Base-by-base conservation (phyloP, 2,113 vertebrate species). In the Hippocampus barbouri region DNA sequence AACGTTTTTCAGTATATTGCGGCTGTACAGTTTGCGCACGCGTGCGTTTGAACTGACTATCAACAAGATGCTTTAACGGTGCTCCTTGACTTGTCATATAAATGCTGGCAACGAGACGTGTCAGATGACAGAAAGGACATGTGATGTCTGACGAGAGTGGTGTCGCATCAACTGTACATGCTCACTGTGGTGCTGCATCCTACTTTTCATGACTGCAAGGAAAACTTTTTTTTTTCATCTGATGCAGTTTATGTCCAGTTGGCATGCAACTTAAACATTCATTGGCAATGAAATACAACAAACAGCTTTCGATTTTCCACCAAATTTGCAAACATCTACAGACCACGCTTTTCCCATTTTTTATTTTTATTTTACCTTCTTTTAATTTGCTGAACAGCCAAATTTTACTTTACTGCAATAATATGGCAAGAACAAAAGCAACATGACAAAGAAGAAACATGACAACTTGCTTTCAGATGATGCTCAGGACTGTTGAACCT, bases 371-470 rank as follows among this genome's bases (percentile, higher is more conserved):
- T 80, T 62, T 80, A 78, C 79, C 8, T 8, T 80, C 54, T 77
- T 78, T 60, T 45, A 20, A 20, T 79, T 79, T 78, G 62, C 85
- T 88, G 80, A 88, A 89, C 79, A 82, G 72, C 76, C 81, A 90
- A 84, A 83, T 87, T 16, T 77, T 6, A 38, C 34, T 38, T 45
- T 69, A 89, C 85, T 85, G 83, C 70, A 81, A 78, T 82, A 59
- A 68, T 78, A 83, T 72, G 75, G 75, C 66, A 82, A 86, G 84
- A 85, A 77, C 62, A 68, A 69, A 90, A 87, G 75, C 76, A 87
- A 83, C 45, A 82, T 82, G 77, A 86, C 83, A 85, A 86, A 87
- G 75, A 89, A 87, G 80, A 87, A 85, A 90, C 80, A 71, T 54
- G 66, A 81, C 74, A 79, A 81, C 66, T 88, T 78, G 79, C 75